phyloP scores from a whole-genome alignment of 2,888 invertebrate genomes.

The Therioaphis trifolii region DNA sequence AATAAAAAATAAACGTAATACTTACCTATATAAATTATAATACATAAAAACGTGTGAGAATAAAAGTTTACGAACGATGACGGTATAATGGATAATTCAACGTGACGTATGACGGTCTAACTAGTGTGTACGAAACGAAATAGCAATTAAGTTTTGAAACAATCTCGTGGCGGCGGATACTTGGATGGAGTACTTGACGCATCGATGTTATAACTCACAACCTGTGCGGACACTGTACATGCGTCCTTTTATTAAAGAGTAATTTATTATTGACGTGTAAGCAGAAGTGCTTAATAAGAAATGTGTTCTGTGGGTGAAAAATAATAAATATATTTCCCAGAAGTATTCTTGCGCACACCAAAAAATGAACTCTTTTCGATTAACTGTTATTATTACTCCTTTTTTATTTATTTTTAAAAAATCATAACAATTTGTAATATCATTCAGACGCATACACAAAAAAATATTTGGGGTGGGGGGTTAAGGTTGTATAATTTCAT shows the following conservation, averaged over 20 bases:
- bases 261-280: not conserved
- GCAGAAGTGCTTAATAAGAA: not conserved
- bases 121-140: conserved; percentile 4
- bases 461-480: no score
- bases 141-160: not conserved
- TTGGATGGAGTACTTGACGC: not conserved
- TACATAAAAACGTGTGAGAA: no score
- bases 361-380: no score
- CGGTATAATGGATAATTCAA: not conserved
- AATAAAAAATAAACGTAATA: no score
- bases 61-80: no score
- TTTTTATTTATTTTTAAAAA: no score
- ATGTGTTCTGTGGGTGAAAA: not conserved
- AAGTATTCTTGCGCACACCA: not conserved
- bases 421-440: no score
- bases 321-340: conserved; percentile 8
- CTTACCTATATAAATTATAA: no score
- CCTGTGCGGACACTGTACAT: not conserved
- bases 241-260: conserved; percentile 1
- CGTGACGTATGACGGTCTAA: not conserved
- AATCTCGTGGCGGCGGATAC: not conserved
- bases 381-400: no score
- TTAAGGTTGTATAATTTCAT: no score
- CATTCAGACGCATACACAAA: no score
- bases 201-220: conserved; percentile 17